Base-by-base conservation (phyloP, 92 coral and sea anemone genomes). In the Montipora capitata region DNA sequence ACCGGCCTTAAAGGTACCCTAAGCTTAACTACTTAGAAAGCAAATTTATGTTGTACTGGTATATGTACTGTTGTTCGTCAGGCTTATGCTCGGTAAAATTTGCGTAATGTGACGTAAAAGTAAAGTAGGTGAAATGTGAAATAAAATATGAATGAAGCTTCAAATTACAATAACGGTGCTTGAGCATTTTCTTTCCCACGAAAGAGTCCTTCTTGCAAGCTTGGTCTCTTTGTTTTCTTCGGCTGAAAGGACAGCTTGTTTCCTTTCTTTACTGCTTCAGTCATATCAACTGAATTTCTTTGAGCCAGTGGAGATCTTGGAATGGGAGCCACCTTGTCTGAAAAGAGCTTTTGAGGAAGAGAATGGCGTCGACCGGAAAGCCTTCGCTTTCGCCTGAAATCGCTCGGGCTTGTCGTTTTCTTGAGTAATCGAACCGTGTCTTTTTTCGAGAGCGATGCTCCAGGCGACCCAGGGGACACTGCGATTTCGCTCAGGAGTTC, bases 261-360 rank as follows among this genome's bases (percentile, higher is more conserved):
- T 8, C 91, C 90, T 44, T 95, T 95, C 27, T 72, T 88, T 7
- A 81, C 91, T 17, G 87, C 83, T 9, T 83, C 90, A 41, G 74
- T 62, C 42, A 90, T 82, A 38, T 78, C 94, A 13, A 93, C 81
- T 40, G 87, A 72, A 83, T 97, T 97, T 84, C 98, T 48, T 77
- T 92, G 96, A 35, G 96, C 94, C 40, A 97, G 87, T 5, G 99
- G 99, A 12, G 99, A 97, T 27, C 98, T 93, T 2, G 98, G 95
- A 20, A 80, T 68, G 2, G 94, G 92, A 12, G 88, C 91, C 45
- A 87, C 95, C 8, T 88, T 89, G 76, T 95, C 98, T 14, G 96
- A 83, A 80, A 95, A 95, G 52, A 95, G 86, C 74, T 95, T 93
- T 78, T 95, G 98, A 65, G 95, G 98, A 64, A 95, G 88, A 4